These are phyloP conservation scores for Hydractinia echinata DNA, from an alignment of 30 jellyfish, hydroid and myxozoan species.

Conservation along the genomic window DNA sequence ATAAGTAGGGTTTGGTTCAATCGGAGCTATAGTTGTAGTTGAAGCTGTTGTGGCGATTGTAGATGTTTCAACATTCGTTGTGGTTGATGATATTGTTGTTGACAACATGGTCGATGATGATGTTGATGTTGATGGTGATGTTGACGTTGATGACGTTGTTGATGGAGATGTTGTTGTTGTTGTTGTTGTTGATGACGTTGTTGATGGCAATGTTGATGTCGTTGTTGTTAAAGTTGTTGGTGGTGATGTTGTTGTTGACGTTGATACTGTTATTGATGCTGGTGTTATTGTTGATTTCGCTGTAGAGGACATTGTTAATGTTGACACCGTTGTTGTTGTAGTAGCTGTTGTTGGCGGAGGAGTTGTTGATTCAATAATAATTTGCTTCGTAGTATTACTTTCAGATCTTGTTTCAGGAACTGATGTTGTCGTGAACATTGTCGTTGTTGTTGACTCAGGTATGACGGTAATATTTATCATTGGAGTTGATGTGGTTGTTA, in stretches of 20 bases:
- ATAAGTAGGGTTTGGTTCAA: neutral
- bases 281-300: neutral
- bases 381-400: too few relatives aligned
- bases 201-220: neutral
- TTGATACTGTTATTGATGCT: neutral
- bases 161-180: slow-evolving; percentile 20
- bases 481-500: slow-evolving; percentile 2
- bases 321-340: neutral
- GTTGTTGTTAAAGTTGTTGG: neutral
- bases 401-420: too few relatives aligned
- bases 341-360: neutral
- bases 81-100: neutral
- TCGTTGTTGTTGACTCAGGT: neutral
- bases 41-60: neutral
- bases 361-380: neutral
- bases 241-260: neutral
- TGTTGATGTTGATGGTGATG: slow-evolving; percentile 17
- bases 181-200: slow-evolving; percentile 1
- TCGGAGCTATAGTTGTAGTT: slow-evolving; percentile 7
- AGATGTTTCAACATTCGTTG: neutral
- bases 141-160: neutral
- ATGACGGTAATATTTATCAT: neutral
- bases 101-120: slow-evolving; percentile 4
- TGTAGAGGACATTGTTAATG: neutral
- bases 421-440: too few relatives aligned